Evolutionary conservation across 2,888 invertebrate genomes (phyloP).

Genomic region (Yponomeuta evonymella): DNA sequence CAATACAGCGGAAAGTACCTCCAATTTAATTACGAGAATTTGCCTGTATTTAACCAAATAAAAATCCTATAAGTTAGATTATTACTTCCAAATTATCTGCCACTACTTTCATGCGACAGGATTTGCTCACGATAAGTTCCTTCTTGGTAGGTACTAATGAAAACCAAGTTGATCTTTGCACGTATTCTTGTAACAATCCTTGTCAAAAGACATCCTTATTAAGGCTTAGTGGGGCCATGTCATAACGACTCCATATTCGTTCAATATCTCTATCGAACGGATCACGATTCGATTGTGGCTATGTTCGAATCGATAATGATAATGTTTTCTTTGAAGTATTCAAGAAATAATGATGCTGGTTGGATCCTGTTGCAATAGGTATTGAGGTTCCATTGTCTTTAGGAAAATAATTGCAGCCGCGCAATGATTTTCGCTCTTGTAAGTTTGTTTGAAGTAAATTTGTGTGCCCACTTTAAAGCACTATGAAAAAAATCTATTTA

Average conservation of each 20-base stretch:
- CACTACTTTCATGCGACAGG: background rate
- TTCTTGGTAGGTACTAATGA: background rate
- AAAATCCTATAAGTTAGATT: background rate
- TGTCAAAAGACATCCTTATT: slow-evolving; percentile 1
- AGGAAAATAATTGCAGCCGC: too few relatives aligned
- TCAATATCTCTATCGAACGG: background rate
- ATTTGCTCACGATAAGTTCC: background rate
- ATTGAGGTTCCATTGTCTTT: too few relatives aligned
- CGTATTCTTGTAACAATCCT: background rate
- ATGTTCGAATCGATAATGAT: background rate
- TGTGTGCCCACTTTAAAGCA: too few relatives aligned
- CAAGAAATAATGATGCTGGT: background rate
- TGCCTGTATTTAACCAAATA: too few relatives aligned
- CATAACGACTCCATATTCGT: background rate
- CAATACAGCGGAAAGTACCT: too few relatives aligned
- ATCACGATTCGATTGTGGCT: slow-evolving; percentile 1
- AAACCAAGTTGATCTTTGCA: background rate
- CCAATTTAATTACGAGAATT: too few relatives aligned
- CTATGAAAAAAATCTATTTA: too few relatives aligned
- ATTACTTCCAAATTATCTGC: background rate
- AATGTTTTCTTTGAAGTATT: background rate
- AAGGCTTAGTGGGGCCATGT: background rate
- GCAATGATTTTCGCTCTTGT: too few relatives aligned
- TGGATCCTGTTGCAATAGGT: too few relatives aligned
- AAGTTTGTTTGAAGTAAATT: too few relatives aligned